A percentile compares a stretch with the other conserved stretches of the same genome.
Evolutionary conservation across 2,888 invertebrate genomes (phyloP).

Genomic region (Neoaliturus tenellus): DNA sequence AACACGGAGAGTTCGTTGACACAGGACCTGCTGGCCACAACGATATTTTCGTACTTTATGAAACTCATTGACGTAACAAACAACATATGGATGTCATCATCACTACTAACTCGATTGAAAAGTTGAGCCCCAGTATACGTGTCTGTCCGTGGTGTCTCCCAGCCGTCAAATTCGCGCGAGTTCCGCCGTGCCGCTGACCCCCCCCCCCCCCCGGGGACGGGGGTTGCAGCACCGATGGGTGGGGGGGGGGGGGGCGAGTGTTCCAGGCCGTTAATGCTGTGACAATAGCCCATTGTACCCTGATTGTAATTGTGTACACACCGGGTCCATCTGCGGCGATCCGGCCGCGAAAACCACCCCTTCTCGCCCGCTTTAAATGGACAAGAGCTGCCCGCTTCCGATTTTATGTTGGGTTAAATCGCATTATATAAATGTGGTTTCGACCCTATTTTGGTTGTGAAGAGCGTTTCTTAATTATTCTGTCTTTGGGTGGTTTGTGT

Average conservation of each 20-base stretch:
- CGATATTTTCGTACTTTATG: too few relatives aligned
- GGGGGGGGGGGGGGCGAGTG: conserved; percentile 31
- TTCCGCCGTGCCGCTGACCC: neutral
- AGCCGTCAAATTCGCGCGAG: neutral
- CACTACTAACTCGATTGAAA: too few relatives aligned
- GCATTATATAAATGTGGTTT: too few relatives aligned
- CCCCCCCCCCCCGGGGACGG: neutral
- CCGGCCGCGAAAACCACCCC: conserved; percentile 40
- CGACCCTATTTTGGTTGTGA: neutral
- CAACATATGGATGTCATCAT: too few relatives aligned
- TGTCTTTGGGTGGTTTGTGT: neutral
- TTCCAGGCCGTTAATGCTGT: conserved; percentile 39
- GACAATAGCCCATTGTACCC: conserved; percentile 30
- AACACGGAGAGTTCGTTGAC: too few relatives aligned
- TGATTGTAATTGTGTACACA: conserved; percentile 49
- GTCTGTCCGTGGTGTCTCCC: neutral
- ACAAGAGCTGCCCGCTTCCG: neutral
- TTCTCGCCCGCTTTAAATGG: conserved; percentile 17
- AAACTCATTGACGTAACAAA: too few relatives aligned
- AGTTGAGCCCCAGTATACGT: too few relatives aligned
- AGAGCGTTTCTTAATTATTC: neutral
- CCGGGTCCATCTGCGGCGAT: conserved; percentile 44
- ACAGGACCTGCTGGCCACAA: too few relatives aligned
- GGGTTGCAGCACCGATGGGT: neutral
- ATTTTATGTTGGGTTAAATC: neutral